A percentile compares a stretch with the other conserved stretches of the same genome.
Evolutionary conservation across 2,888 invertebrate genomes (phyloP).

Genomic region (Drosophila nigritarsus): DNA sequence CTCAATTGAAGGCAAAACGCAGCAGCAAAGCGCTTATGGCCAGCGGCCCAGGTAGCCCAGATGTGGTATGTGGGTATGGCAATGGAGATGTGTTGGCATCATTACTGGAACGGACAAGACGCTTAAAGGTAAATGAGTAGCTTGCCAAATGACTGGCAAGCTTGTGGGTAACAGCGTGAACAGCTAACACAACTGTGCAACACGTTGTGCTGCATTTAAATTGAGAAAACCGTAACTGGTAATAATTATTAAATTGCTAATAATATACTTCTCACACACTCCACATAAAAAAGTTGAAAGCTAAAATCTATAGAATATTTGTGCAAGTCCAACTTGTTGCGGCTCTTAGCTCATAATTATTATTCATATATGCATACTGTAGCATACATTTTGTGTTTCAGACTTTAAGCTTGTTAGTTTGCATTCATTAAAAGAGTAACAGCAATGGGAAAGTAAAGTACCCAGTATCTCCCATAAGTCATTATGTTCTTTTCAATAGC

Average conservation of each 20-base stretch:
- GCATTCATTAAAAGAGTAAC: neutral
- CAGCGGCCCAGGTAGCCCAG: conserved; percentile 54
- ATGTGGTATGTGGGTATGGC: conserved; percentile 1
- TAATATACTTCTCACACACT: neutral
- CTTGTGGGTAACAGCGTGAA: conserved; percentile 14
- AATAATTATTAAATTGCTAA: conserved; percentile 24
- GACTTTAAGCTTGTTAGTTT: neutral
- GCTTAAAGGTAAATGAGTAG: conserved; percentile 66
- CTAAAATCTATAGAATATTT: neutral
- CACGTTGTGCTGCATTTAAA: conserved; percentile 38
- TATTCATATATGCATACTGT: neutral
- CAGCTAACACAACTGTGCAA: conserved; percentile 15
- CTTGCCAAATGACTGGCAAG: conserved; percentile 43
- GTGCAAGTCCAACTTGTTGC: neutral
- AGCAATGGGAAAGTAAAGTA: neutral
- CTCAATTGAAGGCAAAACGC: conserved; percentile 30
- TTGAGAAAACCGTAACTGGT: conserved; percentile 10
- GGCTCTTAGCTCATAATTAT: neutral
- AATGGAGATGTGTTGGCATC: conserved; percentile 32
- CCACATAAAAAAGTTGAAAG: neutral
- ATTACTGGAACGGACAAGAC: conserved; percentile 63
- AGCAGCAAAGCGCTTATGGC: conserved; percentile 55
- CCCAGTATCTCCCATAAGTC: neutral
- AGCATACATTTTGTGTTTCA: neutral
- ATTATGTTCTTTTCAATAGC: conserved; percentile 3